phyloP scores from a whole-genome alignment of 64 coral and sea anemone species.

The Stichodactyla helianthus region DNA sequence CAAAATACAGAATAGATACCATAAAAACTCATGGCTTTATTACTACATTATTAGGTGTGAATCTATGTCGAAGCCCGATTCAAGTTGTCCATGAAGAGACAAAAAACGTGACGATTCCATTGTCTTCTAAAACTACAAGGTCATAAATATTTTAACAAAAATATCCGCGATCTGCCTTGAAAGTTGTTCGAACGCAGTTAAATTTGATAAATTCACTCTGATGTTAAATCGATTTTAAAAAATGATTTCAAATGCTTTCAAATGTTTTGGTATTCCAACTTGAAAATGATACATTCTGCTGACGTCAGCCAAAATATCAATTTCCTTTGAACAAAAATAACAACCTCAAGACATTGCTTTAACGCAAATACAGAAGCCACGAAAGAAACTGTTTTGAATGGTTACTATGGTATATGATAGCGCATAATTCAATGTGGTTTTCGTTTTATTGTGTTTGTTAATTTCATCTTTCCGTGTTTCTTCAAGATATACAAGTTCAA shows the following conservation, averaged over 20 bases:
- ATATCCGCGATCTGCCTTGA: too few relatives aligned
- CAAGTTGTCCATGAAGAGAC: too few relatives aligned
- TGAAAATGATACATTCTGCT: conserved; percentile 2
- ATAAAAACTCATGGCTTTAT: too few relatives aligned
- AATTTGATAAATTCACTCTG: too few relatives aligned
- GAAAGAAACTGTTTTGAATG: not conserved
- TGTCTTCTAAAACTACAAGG: too few relatives aligned
- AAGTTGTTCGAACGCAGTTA: too few relatives aligned
- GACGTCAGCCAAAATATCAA: not conserved
- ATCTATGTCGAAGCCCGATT: too few relatives aligned
- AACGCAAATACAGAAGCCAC: not conserved
- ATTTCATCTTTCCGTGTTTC: not conserved
- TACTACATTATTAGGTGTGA: too few relatives aligned
- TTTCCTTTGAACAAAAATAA: not conserved
- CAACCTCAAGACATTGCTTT: not conserved
- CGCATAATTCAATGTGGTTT: not conserved
- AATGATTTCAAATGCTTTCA: not conserved
- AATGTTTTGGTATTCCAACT: not conserved
- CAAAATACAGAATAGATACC: too few relatives aligned
- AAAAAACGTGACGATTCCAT: too few relatives aligned
- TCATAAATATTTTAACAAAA: too few relatives aligned
- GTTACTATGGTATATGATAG: not conserved
- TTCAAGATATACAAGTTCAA: not conserved
- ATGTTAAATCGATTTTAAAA: too few relatives aligned
- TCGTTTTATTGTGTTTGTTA: not conserved